Conservation (phyloP, 1,140 invertebrate species). For the Heliconius hewitsoni region DNA sequence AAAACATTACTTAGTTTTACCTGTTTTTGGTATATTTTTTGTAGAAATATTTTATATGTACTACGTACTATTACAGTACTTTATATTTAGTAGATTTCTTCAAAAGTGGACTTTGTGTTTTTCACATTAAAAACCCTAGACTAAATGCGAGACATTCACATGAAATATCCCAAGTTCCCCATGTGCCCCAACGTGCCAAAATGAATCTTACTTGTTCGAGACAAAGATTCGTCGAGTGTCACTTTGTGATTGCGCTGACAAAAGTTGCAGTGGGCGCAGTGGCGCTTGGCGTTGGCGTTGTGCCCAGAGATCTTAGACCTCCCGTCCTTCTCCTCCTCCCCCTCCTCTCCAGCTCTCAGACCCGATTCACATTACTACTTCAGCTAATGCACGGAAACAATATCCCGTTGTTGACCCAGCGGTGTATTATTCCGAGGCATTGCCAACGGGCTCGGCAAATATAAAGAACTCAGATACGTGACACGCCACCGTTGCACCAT, state of each 20-base stretch:
- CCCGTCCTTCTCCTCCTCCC: conserved; percentile 48
- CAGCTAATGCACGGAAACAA: conserved; percentile 62
- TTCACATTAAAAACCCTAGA: conserved; percentile 69
- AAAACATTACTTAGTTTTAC: neutral
- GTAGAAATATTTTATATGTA: neutral
- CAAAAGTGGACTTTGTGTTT: conserved; percentile 59
- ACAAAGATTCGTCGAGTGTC: conserved; percentile 20
- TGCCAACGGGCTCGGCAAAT: conserved; percentile 29
- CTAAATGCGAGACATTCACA: conserved; percentile 67
- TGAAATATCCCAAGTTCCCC: conserved; percentile 36
- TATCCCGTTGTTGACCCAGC: conserved; percentile 56
- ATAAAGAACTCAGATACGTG: conserved; percentile 31
- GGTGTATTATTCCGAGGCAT: conserved; percentile 50
- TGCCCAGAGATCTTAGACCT: conserved; percentile 57
- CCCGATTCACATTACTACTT: conserved; percentile 57
- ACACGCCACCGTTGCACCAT: conserved; percentile 24
- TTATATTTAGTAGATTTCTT: conserved; percentile 46
- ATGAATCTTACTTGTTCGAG: conserved; percentile 28
- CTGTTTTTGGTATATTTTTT: neutral
- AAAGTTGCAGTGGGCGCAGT: conserved; percentile 59
- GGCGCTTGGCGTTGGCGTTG: conserved; percentile 71
- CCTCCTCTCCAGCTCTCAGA: conserved; percentile 54
- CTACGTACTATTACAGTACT: too few species aligned
- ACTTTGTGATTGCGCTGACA: conserved; percentile 38
- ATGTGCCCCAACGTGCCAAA: conserved; percentile 6